A percentile compares a stretch with the other conserved stretches of the same genome.
Evolutionary conservation across 1,140 invertebrate genomes (phyloP).

Genomic region (Hyphantria cunea): DNA sequence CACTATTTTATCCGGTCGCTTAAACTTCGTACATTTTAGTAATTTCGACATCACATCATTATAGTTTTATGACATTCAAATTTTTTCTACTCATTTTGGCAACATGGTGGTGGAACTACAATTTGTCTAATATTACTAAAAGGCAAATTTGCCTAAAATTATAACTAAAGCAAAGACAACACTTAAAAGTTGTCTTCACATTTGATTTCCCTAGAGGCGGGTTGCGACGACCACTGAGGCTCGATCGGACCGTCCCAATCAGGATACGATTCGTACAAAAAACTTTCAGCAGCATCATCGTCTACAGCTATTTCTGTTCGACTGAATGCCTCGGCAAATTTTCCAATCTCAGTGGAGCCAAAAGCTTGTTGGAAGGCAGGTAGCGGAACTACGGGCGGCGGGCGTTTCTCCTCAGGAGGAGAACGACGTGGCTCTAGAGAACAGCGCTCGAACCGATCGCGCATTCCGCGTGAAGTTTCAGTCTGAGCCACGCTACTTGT

Average conservation of each 20-base stretch:
- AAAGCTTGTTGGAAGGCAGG: slow-evolving; percentile 90
- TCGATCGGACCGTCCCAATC: slow-evolving; percentile 70
- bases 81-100: slow-evolving; percentile 72
- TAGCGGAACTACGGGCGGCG: slow-evolving; percentile 78
- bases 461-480: slow-evolving; percentile 26
- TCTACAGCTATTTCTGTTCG: slow-evolving; percentile 65
- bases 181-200: slow-evolving; percentile 74
- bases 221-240: slow-evolving; percentile 63
- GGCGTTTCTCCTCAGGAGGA: slow-evolving; percentile 56
- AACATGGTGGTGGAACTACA: slow-evolving; percentile 77
- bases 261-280: slow-evolving; percentile 63
- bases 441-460: slow-evolving; percentile 42
- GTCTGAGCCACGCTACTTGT: slow-evolving; percentile 28
- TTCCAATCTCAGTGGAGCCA: slow-evolving; percentile 89
- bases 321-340: slow-evolving; percentile 84
- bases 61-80: slow-evolving; percentile 63
- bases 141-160: slow-evolving; percentile 62
- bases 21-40: slow-evolving; percentile 62
- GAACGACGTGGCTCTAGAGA: slow-evolving; percentile 45
- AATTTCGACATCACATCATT: slow-evolving; percentile 74
- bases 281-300: slow-evolving; percentile 54
- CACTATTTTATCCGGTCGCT: slow-evolving; percentile 64
- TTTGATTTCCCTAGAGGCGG: slow-evolving; percentile 69
- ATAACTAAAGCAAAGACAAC: slow-evolving; percentile 50
- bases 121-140: slow-evolving; percentile 73